Evolutionary conservation across 2,888 invertebrate species (phyloP).

Genomic region (Zygogramma bicolorata): DNA sequence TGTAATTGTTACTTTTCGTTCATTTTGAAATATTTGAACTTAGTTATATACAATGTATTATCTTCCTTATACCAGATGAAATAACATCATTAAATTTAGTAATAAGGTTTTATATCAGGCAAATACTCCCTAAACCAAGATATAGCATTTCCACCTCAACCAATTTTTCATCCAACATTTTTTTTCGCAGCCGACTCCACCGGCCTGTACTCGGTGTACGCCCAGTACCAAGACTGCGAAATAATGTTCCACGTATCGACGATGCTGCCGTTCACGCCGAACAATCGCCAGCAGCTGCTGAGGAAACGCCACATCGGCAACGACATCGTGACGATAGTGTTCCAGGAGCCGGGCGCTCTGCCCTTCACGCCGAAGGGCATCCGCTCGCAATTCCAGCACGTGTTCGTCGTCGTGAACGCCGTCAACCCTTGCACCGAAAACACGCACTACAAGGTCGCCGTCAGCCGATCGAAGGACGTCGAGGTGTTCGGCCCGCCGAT

Average conservation of each 20-base stretch:
- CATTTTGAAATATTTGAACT: no score
- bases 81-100: no score
- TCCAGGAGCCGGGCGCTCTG: slow-evolving; percentile 90
- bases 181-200: slow-evolving; percentile 96
- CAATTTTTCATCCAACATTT: no score
- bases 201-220: slow-evolving; percentile 92
- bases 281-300: slow-evolving; percentile 93
- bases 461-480: slow-evolving; percentile 88
- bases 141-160: no score
- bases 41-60: no score
- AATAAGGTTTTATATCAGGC: no score
- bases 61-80: no score
- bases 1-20: no score
- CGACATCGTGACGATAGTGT: slow-evolving; percentile 97
- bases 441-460: slow-evolving; percentile 82
- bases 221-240: slow-evolving; percentile 91
- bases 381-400: slow-evolving; percentile 97
- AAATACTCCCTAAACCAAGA: no score
- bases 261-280: slow-evolving; percentile 94
- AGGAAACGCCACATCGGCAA: slow-evolving; percentile 97
- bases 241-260: slow-evolving; percentile 98
- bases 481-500: slow-evolving; percentile 97
- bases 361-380: slow-evolving; percentile 95
- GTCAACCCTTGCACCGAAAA: slow-evolving; percentile 92
- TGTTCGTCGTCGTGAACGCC: slow-evolving; percentile 91